Evolutionary conservation across 1,140 invertebrate genomes (phyloP).

Genomic region (Tetramorium simillimum): DNA sequence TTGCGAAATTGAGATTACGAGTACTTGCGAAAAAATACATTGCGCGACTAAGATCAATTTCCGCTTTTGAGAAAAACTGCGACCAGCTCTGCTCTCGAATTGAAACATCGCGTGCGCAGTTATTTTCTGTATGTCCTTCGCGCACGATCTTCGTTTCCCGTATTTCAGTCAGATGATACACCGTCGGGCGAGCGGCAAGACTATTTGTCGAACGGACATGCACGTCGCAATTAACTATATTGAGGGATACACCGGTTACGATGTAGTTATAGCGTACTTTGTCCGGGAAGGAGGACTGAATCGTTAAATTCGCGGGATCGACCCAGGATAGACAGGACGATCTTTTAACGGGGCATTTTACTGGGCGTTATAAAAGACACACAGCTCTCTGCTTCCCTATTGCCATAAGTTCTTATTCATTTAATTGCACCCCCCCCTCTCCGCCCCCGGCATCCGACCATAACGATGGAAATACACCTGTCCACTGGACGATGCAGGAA

Average conservation of each 20-base stretch:
- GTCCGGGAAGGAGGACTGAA: slow-evolving; percentile 46
- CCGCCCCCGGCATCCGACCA: slow-evolving; percentile 29
- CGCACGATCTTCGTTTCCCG: slow-evolving; percentile 27
- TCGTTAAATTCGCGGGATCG: slow-evolving; percentile 68
- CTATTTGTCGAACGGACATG: slow-evolving; percentile 55
- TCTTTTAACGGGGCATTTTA: slow-evolving; percentile 67
- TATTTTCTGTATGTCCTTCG: slow-evolving; percentile 1
- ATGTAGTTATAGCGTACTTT: slow-evolving; percentile 62
- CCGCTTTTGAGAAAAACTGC: slow-evolving; percentile 15
- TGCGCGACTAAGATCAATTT: slow-evolving; percentile 1
- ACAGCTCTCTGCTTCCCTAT: slow-evolving; percentile 59
- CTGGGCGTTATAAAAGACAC: slow-evolving; percentile 65
- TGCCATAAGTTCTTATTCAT: slow-evolving; percentile 61
- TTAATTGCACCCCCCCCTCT: slow-evolving; percentile 55
- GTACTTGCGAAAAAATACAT: not conserved
- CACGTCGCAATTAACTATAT: slow-evolving; percentile 52
- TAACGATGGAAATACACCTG: slow-evolving; percentile 65
- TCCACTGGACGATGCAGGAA: slow-evolving; percentile 55
- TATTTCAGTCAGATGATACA: slow-evolving; percentile 31
- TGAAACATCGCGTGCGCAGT: slow-evolving; percentile 16
- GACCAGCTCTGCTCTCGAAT: not conserved
- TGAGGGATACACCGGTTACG: slow-evolving; percentile 53
- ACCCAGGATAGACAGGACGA: slow-evolving; percentile 22
- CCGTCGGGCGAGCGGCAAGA: slow-evolving; percentile 27
- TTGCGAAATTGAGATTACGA: not conserved